phyloP scores from a whole-genome alignment of 2,113 vertebrate species.

The Ptilonorhynchus violaceus region DNA sequence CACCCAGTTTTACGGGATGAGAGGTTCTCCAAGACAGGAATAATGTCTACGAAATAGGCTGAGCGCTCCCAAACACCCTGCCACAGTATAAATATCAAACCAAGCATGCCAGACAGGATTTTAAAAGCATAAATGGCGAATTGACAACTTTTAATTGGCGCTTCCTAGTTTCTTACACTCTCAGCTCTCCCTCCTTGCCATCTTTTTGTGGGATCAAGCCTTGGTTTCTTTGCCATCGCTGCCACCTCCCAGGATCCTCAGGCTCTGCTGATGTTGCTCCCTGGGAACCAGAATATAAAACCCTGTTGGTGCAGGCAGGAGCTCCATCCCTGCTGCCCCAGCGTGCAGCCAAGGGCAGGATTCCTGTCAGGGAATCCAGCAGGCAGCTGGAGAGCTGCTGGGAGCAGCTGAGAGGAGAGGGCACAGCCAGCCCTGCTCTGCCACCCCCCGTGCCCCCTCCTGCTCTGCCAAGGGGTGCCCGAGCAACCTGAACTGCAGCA shows the following conservation, averaged over 20 bases:
- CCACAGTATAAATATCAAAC: background rate
- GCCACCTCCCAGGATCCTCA: background rate
- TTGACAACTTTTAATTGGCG: background rate
- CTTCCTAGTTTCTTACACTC: background rate
- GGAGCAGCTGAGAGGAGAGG: background rate
- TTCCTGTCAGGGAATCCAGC: background rate
- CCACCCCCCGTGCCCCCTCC: background rate
- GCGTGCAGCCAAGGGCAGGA: background rate
- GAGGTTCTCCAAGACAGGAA: background rate
- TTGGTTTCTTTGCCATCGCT: background rate
- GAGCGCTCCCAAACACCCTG: background rate
- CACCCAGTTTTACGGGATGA: background rate
- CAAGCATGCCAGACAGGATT: background rate
- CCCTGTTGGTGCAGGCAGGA: background rate
- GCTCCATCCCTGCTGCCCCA: background rate
- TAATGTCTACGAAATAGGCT: background rate
- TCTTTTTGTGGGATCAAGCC: background rate
- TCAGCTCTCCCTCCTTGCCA: background rate
- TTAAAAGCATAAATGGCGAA: background rate
- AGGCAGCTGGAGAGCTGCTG: background rate
- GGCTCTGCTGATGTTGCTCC: background rate
- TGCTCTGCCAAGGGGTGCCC: background rate
- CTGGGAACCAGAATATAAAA: background rate
- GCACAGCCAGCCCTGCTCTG: background rate
- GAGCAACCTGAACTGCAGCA: background rate